Conservation (phyloP, 2,113 vertebrate genomes). For the Thamnaconus septentrionalis region DNA sequence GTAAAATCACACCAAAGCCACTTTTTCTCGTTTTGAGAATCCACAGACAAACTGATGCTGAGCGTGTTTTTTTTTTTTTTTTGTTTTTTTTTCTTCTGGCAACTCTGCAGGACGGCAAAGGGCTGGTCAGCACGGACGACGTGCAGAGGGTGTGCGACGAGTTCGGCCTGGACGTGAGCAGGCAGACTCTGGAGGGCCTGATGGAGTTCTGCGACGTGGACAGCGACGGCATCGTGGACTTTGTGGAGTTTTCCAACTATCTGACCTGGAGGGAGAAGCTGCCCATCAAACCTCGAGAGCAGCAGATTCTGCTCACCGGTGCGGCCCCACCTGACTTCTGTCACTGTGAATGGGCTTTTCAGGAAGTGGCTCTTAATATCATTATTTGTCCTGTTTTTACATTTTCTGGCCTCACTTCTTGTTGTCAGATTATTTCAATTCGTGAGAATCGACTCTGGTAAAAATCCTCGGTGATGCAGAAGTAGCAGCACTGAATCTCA, state of each 20-base stretch:
- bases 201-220: slow-evolving; percentile 85
- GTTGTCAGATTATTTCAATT: too few species aligned
- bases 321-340: too few species aligned
- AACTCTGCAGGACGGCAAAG: slow-evolving; percentile 78
- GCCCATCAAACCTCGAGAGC: slow-evolving; percentile 72
- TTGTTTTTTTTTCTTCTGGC: background rate
- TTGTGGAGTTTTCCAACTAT: slow-evolving; percentile 85
- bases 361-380: too few species aligned
- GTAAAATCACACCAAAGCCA: too few species aligned
- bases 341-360: too few species aligned
- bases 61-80: background rate
- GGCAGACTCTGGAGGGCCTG: slow-evolving; percentile 77
- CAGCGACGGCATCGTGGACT: slow-evolving; percentile 82
- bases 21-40: too few species aligned
- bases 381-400: too few species aligned
- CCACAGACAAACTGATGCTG: too few species aligned
- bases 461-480: too few species aligned
- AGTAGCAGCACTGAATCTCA: too few species aligned
- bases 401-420: too few species aligned
- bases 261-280: slow-evolving; percentile 89
- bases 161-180: slow-evolving; percentile 76
- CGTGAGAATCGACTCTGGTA: too few species aligned
- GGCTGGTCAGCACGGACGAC: slow-evolving; percentile 80
- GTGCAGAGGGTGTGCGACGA: slow-evolving; percentile 75
- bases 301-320: slow-evolving; percentile 77